Conservation (phyloP, 2,113 vertebrate species). For the Etheostoma spectabile region DNA sequence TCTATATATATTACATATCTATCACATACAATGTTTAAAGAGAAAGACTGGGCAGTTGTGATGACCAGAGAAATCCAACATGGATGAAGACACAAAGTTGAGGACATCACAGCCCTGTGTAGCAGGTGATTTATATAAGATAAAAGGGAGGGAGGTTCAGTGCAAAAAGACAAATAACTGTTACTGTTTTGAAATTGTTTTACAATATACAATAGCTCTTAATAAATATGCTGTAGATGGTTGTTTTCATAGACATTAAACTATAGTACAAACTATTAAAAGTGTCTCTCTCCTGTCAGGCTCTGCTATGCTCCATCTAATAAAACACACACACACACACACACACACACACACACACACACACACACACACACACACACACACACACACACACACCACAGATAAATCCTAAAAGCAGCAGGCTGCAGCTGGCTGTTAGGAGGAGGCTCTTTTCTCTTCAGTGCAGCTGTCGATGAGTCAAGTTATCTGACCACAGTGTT, state of each 20-base stretch:
- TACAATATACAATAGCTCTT: background rate
- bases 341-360: conserved; percentile 10
- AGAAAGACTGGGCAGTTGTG: background rate
- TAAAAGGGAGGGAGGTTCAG: background rate
- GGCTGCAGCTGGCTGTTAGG: conserved; percentile 53
- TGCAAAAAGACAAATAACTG: background rate
- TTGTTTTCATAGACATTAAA: background rate
- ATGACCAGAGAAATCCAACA: background rate
- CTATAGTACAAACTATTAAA: background rate
- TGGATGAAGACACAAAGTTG: background rate
- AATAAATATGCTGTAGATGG: background rate
- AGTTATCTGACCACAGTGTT: conserved; percentile 51
- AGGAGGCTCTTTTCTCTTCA: conserved; percentile 33
- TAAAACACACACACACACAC: conserved; percentile 13
- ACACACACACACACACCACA: conserved; percentile 5
- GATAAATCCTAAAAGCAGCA: conserved; percentile 21
- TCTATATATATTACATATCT: too few species aligned
- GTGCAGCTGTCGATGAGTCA: conserved; percentile 72
- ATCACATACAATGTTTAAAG: too few species aligned
- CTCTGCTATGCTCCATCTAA: background rate
- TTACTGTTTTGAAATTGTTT: background rate
- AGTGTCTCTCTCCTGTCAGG: conserved; percentile 4
- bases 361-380: conserved; percentile 10
- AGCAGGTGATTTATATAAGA: background rate
- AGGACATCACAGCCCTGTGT: background rate